Percentiles rank a stretch among this genome's conserved stretches.
These are phyloP conservation scores for Gallinago media DNA, from an alignment of 2,113 vertebrate species.

Conservation along the genomic window DNA sequence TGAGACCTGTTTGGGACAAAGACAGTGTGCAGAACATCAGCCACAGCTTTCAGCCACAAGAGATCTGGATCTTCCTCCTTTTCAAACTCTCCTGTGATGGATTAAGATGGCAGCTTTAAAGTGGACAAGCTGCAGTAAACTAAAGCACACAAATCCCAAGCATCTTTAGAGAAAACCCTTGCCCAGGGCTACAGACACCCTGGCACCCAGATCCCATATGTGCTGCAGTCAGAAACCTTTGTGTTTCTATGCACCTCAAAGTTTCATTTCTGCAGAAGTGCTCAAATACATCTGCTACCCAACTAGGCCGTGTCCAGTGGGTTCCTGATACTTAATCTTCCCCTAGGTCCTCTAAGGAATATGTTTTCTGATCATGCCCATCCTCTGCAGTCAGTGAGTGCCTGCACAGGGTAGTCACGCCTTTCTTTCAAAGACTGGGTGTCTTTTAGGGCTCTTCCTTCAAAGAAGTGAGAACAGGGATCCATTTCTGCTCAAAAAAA, in stretches of 20 bases:
- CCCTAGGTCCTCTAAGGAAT: not conserved
- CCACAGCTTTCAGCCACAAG: not conserved
- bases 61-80: not conserved
- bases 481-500: not conserved
- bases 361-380: not conserved
- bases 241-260: not conserved
- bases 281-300: not conserved
- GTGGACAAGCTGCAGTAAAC: not conserved
- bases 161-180: not conserved
- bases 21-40: not conserved
- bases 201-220: rapidly evolving
- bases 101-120: not conserved
- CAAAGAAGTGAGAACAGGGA: not conserved
- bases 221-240: not conserved
- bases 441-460: not conserved
- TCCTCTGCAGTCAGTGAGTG: not conserved
- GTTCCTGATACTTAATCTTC: not conserved
- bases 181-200: not conserved
- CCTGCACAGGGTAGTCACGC: not conserved
- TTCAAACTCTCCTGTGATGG: not conserved
- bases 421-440: not conserved
- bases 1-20: not conserved
- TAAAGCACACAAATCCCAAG: not conserved
- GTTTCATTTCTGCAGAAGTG: not conserved
- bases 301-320: not conserved